These are phyloP conservation scores for Chironomus riparius DNA, from an alignment of 2,888 invertebrate genomes.

Conservation along the genomic window DNA sequence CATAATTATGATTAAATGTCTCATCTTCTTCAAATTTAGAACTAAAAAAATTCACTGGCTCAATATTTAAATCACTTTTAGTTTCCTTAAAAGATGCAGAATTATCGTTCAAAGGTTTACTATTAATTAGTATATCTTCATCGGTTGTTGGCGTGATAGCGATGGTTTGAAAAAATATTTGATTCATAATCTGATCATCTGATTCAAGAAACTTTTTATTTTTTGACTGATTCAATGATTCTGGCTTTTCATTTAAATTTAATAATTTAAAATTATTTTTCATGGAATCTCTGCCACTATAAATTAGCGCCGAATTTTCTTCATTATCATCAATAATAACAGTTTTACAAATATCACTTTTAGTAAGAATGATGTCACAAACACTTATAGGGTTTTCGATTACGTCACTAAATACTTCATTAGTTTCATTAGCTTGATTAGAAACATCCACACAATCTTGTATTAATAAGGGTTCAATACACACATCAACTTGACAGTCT, in stretches of 20 bases:
- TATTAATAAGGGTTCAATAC: constrained; percentile 24
- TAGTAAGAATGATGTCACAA: background rate
- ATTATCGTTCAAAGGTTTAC: background rate
- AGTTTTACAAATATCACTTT: background rate
- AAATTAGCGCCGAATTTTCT: background rate
- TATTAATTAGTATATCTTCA: background rate
- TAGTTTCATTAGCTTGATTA: constrained; percentile 16
- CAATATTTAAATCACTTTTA: background rate
- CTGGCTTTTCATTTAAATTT: background rate
- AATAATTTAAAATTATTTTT: constrained; percentile 7
- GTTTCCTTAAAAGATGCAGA: background rate
- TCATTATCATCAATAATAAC: too few relatives aligned
- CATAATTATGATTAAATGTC: constrained; percentile 3
- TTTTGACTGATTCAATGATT: background rate
- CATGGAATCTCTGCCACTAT: background rate
- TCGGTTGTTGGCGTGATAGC: constrained; percentile 12
- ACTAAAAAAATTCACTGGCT: constrained; percentile 1
- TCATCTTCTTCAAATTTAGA: constrained; percentile 15
- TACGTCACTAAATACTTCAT: background rate
- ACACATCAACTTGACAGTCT: background rate
- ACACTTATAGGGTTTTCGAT: background rate
- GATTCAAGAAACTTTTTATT: constrained; percentile 21
- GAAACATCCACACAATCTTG: constrained; percentile 1
- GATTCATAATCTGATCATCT: constrained; percentile 18
- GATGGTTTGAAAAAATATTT: constrained; percentile 17